Base-by-base conservation (phyloP, 2,888 invertebrate species). In the Diabrotica balteata region DNA sequence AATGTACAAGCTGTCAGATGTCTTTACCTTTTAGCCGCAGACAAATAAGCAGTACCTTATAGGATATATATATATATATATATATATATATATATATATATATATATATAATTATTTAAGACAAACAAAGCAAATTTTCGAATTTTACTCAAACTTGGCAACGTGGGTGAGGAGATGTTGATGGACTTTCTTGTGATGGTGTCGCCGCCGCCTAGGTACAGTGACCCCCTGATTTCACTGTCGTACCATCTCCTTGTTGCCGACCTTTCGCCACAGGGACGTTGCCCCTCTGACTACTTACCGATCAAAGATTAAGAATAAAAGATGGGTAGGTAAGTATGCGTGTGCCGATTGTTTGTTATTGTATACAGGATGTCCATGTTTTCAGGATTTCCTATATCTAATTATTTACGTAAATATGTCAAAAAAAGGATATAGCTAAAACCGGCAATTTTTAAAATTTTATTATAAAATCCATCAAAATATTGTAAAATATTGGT, bases 171-270 rank as follows among this genome's bases (percentile, higher is more conserved):
- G 46, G 57, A 50, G 42, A 58, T 69, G 66, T 72, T 72, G 73
- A 72, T 74, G 76, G 77, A 77, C 77, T 78, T 78, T 79, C 77
- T 76, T 78, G 75, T 70, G 73, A 57, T 45, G 55, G 69, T 69
- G 65, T 70, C 58, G 64, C 50, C 57, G 63, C 43, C 43, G 68
- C 55, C 70, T 67, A 66, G 69, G 79, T 75, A 73, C 77, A 74
- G 67, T 78, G 79, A 79, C 79, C 80, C 75, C 73, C 74, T 73
- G 79, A 80, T 80, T 80, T 79, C 79, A 79, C 79, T 79, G 76
- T 72, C 76, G 73, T 73, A 76, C 68, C 71, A 72, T 72, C 71
- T 69, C 67, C 66, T 59, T 65, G 63, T 61, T 63, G 68, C 45
- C 78, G 79, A 80, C 79, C 80, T 80, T 80, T 79, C 79, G 77